A percentile compares a stretch with the other conserved stretches of the same genome.
These are phyloP conservation scores for Callorhinus ursinus DNA, from an alignment of 2,113 vertebrate species.

Conservation along the genomic window DNA sequence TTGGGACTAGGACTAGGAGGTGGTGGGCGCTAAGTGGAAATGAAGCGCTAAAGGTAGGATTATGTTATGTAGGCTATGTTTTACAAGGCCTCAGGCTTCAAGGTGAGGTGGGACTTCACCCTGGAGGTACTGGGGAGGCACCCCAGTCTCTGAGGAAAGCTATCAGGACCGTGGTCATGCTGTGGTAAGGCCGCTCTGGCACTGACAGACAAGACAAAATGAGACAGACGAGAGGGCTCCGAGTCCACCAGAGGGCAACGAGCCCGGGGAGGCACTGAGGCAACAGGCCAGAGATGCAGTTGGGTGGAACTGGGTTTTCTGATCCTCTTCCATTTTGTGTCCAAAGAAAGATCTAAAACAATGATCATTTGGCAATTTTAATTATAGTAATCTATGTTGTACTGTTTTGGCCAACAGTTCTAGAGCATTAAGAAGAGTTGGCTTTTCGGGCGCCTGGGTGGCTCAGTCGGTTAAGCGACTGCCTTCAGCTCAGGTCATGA, in stretches of 20 bases:
- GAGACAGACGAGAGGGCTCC: not conserved
- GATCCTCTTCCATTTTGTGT: not conserved
- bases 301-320: not conserved
- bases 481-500: too few relatives aligned
- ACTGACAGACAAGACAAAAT: not conserved
- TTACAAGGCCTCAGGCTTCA: not conserved
- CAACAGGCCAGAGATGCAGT: not conserved
- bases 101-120: not conserved
- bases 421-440: not conserved
- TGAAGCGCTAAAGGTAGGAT: not conserved
- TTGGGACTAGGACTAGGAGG: not conserved
- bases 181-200: not conserved
- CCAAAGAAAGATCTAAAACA: not conserved
- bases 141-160: not conserved
- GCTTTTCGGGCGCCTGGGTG: not conserved
- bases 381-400: not conserved
- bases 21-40: not conserved
- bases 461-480: too few relatives aligned
- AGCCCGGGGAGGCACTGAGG: not conserved
- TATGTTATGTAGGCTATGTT: not conserved
- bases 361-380: not conserved
- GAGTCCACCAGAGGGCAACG: not conserved
- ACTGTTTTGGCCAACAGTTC: not conserved
- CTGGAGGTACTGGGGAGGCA: not conserved
- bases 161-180: fast-evolving